A percentile compares a stretch with the other conserved stretches of the same genome.
Evolutionary conservation across 2,888 invertebrate genomes (phyloP).

Genomic region (Heliconius hortense): DNA sequence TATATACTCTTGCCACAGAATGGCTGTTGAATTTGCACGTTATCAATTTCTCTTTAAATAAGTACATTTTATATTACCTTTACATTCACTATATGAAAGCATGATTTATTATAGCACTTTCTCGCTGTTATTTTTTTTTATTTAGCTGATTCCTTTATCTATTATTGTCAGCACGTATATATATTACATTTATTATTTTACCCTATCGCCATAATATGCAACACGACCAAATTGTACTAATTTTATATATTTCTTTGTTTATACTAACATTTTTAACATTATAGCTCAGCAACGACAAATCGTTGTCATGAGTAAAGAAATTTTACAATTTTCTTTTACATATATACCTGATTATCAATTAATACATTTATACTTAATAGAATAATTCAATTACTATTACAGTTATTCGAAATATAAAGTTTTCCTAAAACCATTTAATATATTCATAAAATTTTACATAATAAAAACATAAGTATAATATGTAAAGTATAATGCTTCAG

Average conservation of each 20-base stretch:
- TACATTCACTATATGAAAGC: conserved; percentile 36
- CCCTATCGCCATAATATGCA: conserved; percentile 55
- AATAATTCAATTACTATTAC: conserved; percentile 11
- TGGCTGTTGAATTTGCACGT: conserved; percentile 40
- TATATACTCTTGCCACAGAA: conserved; percentile 33
- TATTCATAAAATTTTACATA: conserved; percentile 47
- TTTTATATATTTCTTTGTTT: conserved; percentile 38
- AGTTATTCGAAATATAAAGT: conserved; percentile 25
- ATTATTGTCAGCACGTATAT: conserved; percentile 38
- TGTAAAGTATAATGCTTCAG: conserved; percentile 76
- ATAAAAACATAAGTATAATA: conserved; percentile 67
- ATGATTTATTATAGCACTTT: conserved; percentile 39
- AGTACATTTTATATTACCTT: conserved; percentile 28
- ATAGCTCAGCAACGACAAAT: conserved; percentile 9
- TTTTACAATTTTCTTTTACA: background rate
- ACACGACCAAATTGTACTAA: conserved; percentile 78
- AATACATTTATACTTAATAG: conserved; percentile 7
- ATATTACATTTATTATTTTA: conserved; percentile 43
- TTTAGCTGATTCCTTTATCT: conserved; percentile 33
- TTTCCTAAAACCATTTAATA: conserved; percentile 26
- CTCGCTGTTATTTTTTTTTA: conserved; percentile 34
- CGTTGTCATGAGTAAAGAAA: background rate
- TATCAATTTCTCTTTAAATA: conserved; percentile 27
- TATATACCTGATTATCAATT: conserved; percentile 2
- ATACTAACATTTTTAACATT: conserved; percentile 34